Evolutionary conservation across 2,797 vertebrate genomes (phyloP), one percentile per base, ranked within the genome.

Genomic region (Xenops minutus): DNA sequence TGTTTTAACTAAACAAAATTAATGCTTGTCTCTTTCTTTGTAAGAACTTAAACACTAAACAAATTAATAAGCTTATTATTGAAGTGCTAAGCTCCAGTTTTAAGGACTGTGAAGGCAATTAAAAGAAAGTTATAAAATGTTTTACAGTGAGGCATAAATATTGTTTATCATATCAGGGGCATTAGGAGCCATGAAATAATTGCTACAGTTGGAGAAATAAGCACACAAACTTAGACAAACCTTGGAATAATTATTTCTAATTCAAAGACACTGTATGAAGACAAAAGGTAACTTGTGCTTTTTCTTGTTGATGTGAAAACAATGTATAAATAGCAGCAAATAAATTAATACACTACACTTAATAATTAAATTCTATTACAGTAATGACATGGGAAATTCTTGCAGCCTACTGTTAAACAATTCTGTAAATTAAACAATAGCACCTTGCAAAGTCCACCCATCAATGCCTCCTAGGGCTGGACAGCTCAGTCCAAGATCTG

Each of bases 91-190:
- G 98, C 97, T 98, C 95, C 80, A 92, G 97, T 98, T 99, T 99
- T 98, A 99, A 98, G 99, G 98, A 98, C 98, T 98, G 98, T 67
- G 69, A 97, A 97, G 95, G 98, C 98, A 99, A 99, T 99, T 99
- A 99, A 98, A 98, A 98, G 97, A 98, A 98, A 98, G 98, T 98
- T 98, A 98, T 98, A 98, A 98, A 98, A 97, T 97, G 96, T 98
- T 98, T 97, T 98, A 98, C 98, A 98, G 98, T 96, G 97, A 96
- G 96, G 98, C 97, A 98, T 98, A 98, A 98, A 98, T 98, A 98
- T 98, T 98, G 97, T 98, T 98, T 98, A 98, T 98, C 97, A 96
- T 98, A 98, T 98, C 98, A 98, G 97, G 98, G 97, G 97, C 93
- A 96, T 97, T 97, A 96, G 89, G 91, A 97, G 97, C 97, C 97